Evolutionary conservation across 2,113 vertebrate species (phyloP), one percentile per base, ranked within the genome.

Genomic region (Agapornis roseicollis): DNA sequence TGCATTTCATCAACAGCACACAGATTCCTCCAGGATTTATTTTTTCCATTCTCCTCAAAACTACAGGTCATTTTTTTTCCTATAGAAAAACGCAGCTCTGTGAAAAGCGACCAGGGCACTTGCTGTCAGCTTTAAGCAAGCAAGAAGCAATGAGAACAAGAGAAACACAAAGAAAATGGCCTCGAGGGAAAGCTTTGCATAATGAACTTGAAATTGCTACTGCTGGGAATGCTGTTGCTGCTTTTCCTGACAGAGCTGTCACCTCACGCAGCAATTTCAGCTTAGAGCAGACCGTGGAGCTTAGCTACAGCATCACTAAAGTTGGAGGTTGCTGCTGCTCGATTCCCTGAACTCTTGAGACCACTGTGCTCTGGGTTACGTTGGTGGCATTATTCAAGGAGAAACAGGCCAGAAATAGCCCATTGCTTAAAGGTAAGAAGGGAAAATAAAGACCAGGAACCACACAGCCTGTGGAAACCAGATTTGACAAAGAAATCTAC

Each of bases 191-290:
- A 56, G 31, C 81, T 94, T 56, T 94, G 70, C 83, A 96, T 89
- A 93, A 97, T 97, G 71, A 97, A 96, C 91, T 92, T 95, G 96
- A 97, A 97, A 97, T 94, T 87, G 83, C 42, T 89, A 52, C 90
- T 81, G 88, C 87, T 96, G 86, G 84, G 91, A 95, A 74, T 90
- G 68, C 77, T 76, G 44, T 90, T 95, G 73, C 82, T 94, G 77
- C 89, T 93, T 96, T 87, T 96, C 29, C 61, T 94, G 91, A 88
- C 84, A 73, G 61, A 49, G 53, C 66, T 97, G 90, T 94, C 88
- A 93, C 89, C 90, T 97, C 87, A 24, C 65, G 92, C 87, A 63
- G 65, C 60, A 88, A 25, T 95, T 92, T 96, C 80, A 82, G 52
- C 80, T 93, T 93, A 89, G 91, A 95, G 68, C 4, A 2, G 49